Evolutionary conservation across 2,888 invertebrate species (phyloP).

Genomic region (Oscheius myriophilus): DNA sequence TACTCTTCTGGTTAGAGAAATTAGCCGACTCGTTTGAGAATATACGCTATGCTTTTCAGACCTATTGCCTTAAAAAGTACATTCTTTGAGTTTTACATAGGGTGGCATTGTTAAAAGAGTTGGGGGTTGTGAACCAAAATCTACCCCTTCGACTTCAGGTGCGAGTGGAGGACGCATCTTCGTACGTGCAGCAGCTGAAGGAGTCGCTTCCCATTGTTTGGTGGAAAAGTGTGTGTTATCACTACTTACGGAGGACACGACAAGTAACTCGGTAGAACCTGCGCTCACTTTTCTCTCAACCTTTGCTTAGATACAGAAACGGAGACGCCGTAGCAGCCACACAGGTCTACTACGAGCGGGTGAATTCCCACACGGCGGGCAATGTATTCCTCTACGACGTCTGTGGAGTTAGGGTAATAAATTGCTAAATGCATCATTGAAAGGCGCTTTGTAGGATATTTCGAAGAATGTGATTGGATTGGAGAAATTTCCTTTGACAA

Average conservation of each 20-base stretch:
- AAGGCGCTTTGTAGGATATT: constrained; percentile 34
- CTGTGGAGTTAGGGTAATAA: constrained; percentile 75
- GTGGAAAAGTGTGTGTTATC: constrained; percentile 88
- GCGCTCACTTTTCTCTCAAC: neutral
- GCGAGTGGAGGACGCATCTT: constrained; percentile 79
- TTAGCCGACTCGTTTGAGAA: too few species aligned
- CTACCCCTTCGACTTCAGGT: constrained; percentile 71
- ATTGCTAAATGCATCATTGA: neutral
- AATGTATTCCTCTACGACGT: constrained; percentile 82
- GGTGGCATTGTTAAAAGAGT: too few species aligned
- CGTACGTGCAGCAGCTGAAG: constrained; percentile 76
- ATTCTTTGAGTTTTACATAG: too few species aligned
- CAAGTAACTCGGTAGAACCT: constrained; percentile 73
- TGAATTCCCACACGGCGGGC: constrained; percentile 83
- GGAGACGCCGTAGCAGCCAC: constrained; percentile 85
- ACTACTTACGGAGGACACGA: constrained; percentile 81
- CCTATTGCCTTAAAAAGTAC: too few species aligned
- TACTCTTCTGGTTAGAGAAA: too few species aligned
- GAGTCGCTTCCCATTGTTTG: constrained; percentile 82
- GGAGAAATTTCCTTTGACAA: constrained; percentile 44
- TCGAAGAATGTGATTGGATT: constrained; percentile 39
- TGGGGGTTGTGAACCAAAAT: neutral
- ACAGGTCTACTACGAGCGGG: constrained; percentile 84
- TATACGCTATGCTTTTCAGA: too few species aligned
- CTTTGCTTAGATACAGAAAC: constrained; percentile 78